Percentiles rank a stretch among this genome's conserved stretches.
phyloP scores from a whole-genome alignment of 2,888 invertebrate species.

The Adineta ricciae region DNA sequence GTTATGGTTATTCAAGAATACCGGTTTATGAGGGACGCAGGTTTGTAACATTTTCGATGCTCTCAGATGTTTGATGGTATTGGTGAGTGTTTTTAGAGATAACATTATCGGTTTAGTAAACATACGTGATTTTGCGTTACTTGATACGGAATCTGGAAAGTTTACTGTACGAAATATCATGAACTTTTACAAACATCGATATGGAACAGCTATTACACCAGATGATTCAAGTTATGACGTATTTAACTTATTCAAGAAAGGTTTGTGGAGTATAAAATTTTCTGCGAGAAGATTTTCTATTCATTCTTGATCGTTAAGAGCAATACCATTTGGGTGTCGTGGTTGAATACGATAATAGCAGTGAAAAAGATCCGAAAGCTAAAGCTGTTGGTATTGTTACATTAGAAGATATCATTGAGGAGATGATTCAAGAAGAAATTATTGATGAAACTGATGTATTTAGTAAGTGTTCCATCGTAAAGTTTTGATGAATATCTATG shows the following conservation, averaged over 20 bases:
- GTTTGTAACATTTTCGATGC: too few relatives aligned
- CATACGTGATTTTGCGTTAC: slow-evolving; percentile 30
- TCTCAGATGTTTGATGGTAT: too few relatives aligned
- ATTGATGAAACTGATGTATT: slow-evolving; percentile 63
- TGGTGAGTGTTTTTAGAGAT: slow-evolving; percentile 14
- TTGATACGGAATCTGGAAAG: slow-evolving; percentile 27
- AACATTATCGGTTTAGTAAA: slow-evolving; percentile 31
- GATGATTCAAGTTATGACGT: slow-evolving; percentile 20
- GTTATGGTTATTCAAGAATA: slow-evolving; percentile 23
- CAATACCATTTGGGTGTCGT: slow-evolving; percentile 16
- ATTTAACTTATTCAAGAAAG: slow-evolving; percentile 16
- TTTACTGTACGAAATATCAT: slow-evolving; percentile 27
- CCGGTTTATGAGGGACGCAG: slow-evolving; percentile 3
- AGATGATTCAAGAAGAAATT: slow-evolving; percentile 91
- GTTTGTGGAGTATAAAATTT: neutral
- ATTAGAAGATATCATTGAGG: slow-evolving; percentile 91
- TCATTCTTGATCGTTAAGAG: neutral
- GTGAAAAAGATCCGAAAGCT: slow-evolving; percentile 25
- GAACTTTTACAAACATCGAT: slow-evolving; percentile 31
- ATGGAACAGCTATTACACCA: neutral
- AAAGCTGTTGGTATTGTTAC: slow-evolving; percentile 74
- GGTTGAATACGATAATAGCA: neutral
- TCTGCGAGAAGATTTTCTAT: neutral
- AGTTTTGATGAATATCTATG: too few relatives aligned
- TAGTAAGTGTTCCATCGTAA: neutral